Evolutionary conservation across 2,797 vertebrate genomes (phyloP), one percentile per base, ranked within the genome.

Genomic region (Esox masquinongy): DNA sequence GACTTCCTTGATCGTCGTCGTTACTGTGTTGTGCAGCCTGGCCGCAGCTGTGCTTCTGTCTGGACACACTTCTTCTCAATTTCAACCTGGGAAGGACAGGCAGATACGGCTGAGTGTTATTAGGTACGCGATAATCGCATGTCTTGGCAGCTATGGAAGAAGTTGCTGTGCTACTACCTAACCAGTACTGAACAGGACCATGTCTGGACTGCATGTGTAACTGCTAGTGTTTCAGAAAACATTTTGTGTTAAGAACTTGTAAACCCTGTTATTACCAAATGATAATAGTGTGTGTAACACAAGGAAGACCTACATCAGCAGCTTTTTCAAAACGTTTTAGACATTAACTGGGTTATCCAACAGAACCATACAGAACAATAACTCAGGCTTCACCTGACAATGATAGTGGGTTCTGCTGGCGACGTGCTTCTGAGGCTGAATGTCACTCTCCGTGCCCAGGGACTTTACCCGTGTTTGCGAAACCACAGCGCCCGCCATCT

Each of bases 61-160:
- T 95, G 95, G 84, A 98, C 96, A 95, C 95, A 95, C 85, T 97
- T 98, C 93, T 95, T 98, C 88, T 99, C 97, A 82, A 99, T 97
- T 90, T 99, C 96, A 91, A 99, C 95, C 98, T 99, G 24, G 0
- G 12, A 85, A 78, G 14, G 47, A 74, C 24, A 80, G 53, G 80
- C 19, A 75, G 47, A 11, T 47, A 74, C 29, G 3, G 29, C 53
- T 43, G 16, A 51, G 64, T 34, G 39, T 26, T 78, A 47, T 68
- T 47, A 61, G 9, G 43, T 14, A 47, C 43, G 11, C n/a, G 12
- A 61, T 24, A 56, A 22, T 5, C 53, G n/a, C n/a, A 43, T 7
- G 5, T 43, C 39, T 43, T 43, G 39, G 39, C 39, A 2, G 9
- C 39, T 43, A 6, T 1, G 5, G 39, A 43, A 6, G 39, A 43